A percentile compares a stretch with the other conserved stretches of the same genome.
phyloP scores from a whole-genome alignment of 2,113 vertebrate genomes.

The Probosciger aterrimus region DNA sequence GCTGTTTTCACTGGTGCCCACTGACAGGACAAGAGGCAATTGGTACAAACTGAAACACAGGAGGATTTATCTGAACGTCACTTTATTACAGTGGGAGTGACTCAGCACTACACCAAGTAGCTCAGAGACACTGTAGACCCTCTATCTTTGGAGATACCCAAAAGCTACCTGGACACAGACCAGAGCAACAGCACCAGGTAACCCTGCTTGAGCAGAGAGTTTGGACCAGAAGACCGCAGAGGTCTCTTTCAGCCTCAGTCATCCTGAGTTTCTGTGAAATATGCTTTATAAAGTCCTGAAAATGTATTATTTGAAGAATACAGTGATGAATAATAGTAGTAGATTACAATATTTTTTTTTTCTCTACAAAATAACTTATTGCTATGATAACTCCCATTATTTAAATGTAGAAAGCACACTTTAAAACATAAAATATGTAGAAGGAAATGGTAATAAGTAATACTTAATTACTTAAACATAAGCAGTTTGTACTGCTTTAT shows the following conservation, averaged over 20 bases:
- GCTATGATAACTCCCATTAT: not conserved
- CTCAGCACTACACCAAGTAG: not conserved
- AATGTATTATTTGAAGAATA: not conserved
- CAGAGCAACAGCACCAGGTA: not conserved
- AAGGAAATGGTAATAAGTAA: not conserved
- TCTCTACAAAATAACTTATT: not conserved
- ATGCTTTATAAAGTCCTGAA: not conserved
- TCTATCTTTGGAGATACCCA: not conserved
- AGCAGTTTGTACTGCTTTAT: not conserved
- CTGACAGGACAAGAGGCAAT: not conserved
- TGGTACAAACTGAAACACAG: not conserved
- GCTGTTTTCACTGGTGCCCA: not conserved
- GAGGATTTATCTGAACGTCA: not conserved
- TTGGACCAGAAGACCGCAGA: not conserved
- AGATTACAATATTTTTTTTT: not conserved
- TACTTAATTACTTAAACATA: not conserved
- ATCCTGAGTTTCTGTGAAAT: not conserved
- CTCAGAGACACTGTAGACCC: not conserved
- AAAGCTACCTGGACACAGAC: not conserved
- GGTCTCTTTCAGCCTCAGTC: not conserved
- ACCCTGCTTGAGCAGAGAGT: not conserved
- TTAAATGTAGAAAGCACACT: not conserved
- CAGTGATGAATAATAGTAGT: not conserved
- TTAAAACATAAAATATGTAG: not conserved
- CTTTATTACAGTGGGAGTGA: not conserved